Evolutionary conservation across 2,113 vertebrate genomes (phyloP).

Genomic region (Lathamus discolor): DNA sequence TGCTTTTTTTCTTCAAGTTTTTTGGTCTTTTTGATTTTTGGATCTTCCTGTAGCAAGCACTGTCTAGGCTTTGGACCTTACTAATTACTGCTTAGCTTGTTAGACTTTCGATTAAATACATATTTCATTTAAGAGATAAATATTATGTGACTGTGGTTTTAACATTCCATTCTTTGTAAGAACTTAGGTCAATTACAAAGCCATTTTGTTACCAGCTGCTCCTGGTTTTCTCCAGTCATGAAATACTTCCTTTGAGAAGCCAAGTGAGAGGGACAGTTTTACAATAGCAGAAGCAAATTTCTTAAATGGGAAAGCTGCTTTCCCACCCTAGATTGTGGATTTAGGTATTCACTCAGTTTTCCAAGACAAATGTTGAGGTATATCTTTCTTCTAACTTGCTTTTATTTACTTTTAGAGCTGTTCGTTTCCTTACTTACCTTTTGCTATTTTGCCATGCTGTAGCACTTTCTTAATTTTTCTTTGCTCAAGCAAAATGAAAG

Average conservation of each 20-base stretch:
- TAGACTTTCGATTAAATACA: not conserved
- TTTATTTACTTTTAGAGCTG: not conserved
- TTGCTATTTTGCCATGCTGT: not conserved
- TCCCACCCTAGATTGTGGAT: not conserved
- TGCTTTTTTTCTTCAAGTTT: not conserved
- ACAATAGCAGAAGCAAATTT: not conserved
- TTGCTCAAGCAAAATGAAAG: not conserved
- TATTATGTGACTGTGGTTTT: not conserved
- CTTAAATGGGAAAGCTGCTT: not conserved
- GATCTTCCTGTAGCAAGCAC: not conserved
- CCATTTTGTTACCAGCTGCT: not conserved
- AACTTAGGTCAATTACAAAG: not conserved
- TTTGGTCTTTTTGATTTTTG: not conserved
- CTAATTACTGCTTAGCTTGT: not conserved
- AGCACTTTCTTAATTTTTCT: not conserved
- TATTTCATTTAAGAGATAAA: not conserved
- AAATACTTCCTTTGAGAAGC: not conserved
- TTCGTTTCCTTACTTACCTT: not conserved
- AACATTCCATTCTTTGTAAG: not conserved
- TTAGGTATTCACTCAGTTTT: not conserved
- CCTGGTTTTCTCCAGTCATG: not conserved
- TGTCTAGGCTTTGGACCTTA: not conserved
- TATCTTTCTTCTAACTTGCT: not conserved
- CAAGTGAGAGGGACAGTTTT: not conserved
- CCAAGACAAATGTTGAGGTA: not conserved